Conservation (phyloP, 2,888 invertebrate genomes). For the Ephialtes manifestator region DNA sequence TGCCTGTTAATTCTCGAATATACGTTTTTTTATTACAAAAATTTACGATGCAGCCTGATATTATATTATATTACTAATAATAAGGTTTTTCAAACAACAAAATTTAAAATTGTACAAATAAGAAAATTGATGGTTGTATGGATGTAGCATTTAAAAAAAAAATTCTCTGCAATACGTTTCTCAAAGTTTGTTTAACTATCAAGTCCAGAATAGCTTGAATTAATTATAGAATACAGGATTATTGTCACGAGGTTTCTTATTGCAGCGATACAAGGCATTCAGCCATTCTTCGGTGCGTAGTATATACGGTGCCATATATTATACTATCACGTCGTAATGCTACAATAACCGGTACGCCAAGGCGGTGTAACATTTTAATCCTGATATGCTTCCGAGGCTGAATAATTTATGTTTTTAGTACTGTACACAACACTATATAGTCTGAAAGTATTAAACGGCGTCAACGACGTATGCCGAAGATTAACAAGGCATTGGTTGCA, state of each 20-base stretch:
- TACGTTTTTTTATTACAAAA: too few relatives aligned
- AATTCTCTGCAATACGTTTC: not conserved
- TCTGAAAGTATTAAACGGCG: constrained; percentile 50
- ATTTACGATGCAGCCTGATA: too few relatives aligned
- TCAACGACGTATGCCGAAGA: constrained; percentile 36
- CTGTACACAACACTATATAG: not conserved
- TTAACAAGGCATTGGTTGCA: constrained; percentile 37
- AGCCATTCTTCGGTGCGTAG: not conserved
- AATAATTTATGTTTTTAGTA: constrained; percentile 55
- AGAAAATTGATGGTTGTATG: too few relatives aligned
- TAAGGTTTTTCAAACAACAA: too few relatives aligned
- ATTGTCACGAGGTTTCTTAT: constrained; percentile 14
- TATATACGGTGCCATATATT: not conserved
- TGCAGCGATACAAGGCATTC: not conserved
- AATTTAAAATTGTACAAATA: too few relatives aligned
- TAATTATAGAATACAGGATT: constrained; percentile 14
- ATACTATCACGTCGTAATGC: not conserved
- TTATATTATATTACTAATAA: too few relatives aligned
- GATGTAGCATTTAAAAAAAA: too few relatives aligned
- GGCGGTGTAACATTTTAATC: constrained; percentile 28
- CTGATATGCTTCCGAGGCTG: constrained; percentile 32
- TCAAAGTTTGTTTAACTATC: not conserved
- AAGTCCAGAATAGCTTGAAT: constrained; percentile 14
- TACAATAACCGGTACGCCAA: constrained; percentile 19
- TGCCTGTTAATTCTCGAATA: too few relatives aligned